Base-by-base conservation (phyloP, 2,797 vertebrate species). In the Oreonectes daqikongensis region DNA sequence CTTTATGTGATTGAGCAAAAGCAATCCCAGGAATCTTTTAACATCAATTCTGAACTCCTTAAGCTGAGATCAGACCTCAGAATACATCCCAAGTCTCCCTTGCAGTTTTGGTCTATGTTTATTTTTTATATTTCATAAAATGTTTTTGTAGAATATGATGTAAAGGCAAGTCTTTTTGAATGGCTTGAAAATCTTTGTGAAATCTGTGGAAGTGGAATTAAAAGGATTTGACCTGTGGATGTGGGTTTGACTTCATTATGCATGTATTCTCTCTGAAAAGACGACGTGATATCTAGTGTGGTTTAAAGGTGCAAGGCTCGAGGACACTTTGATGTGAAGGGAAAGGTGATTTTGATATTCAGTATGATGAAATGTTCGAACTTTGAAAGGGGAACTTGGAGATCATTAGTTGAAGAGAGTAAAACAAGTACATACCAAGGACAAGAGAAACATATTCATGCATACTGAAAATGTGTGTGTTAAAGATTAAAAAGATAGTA, bases 131-230 rank as follows among this genome's bases (percentile, higher is more conserved):
- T 91, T 83, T 86, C 86, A 38, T 42, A 70, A 40, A 63, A 80
- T 22, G 50, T 87, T 88, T 90, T 91, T 92, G 85, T 91, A 90
- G 88, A 83, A 82, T 69, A 87, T 77, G 67, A 82, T 60, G 40
- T 60, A 22, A 75, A 81, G 9, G 64, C 73, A 76, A 66, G 72
- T 28, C 32, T 76, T 30, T 64, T 77, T 66, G 59, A 66, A 32
- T 63, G 26, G 73, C 67, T 69, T 46, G 71, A 80, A 82, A 83
- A 83, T 61, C 20, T 44, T 24, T 20, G 82, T 77, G 14, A 77
- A 79, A 65, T 76, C 22, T 61, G 30, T 72, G 71, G 57, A 48
- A 20, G 60, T 59, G 26, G 69, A 50, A 81, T 68, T 81, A 81
- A 81, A 81, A 63, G 4, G 26, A 35, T 68, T 72, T 59, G 65